Evolutionary conservation across 2,113 vertebrate species (phyloP), one percentile per base, ranked within the genome.

Genomic region (Xiphias gladius): DNA sequence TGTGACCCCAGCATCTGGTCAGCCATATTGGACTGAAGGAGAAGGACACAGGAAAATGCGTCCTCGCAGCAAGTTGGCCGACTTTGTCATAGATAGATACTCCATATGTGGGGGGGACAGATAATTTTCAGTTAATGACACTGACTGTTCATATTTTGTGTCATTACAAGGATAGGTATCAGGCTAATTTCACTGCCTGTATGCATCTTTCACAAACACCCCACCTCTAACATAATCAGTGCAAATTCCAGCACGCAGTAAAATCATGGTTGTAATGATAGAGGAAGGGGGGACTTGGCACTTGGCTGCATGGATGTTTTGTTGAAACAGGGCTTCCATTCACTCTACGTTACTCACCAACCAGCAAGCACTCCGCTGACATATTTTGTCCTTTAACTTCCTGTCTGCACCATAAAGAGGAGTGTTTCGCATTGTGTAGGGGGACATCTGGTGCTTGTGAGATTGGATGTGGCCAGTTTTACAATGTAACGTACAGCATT

Each of bases 1-100:
- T 80, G n/a, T 88, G 91, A 94, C 90, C 94, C 73, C 87, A 81
- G 88, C 94, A 96, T 92, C 92, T 95, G 94, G 90, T 91, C 86
- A 61, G 76, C 80, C 86, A 86, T 90, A 90, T 88, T 92, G 90
- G 84, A 91, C 46, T 0, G 82, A 64, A 84, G 73, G 84, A 88
- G 87, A 91, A 93, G 93, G 93, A 90, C 88, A 37, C 79, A 17
- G 83, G 62, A 63, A 91, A 92, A 88, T 28, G 73, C 22, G 76
- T 86, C 88, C 87, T 84, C 67, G 3, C 50, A 43, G 66, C 24
- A 43, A 91, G 83, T 77, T 82, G 88, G 82, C 85, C 73, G 50
- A 93, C 76, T 87, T 89, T 89, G 71, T 75, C 76, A 79, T 59
- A 68, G 68, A 80, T 24, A 30, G 52, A 83, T 76, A 74, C 32